These are phyloP conservation scores for Hepsetus odoe DNA, from an alignment of 2,113 vertebrate genomes.

Conservation along the genomic window DNA sequence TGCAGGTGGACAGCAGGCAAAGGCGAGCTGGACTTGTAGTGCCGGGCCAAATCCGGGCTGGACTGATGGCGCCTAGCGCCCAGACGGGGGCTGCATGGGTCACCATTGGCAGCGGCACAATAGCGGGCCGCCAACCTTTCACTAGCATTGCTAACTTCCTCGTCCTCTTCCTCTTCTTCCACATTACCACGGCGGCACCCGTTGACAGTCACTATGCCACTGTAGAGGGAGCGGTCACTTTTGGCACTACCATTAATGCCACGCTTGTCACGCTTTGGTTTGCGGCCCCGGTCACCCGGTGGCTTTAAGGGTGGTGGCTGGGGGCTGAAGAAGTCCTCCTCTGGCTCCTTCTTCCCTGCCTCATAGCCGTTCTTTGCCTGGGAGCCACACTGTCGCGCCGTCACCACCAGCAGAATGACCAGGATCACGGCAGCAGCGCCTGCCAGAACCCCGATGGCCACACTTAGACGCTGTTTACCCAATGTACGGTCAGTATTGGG, in stretches of 20 bases:
- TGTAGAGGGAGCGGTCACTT: slow-evolving; percentile 91
- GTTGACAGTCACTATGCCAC: slow-evolving; percentile 78
- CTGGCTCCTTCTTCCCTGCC: slow-evolving; percentile 91
- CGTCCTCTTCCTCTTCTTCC: slow-evolving; percentile 72
- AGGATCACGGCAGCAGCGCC: slow-evolving; percentile 91
- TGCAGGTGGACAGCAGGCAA: slow-evolving; percentile 94
- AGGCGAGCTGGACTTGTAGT: slow-evolving; percentile 96
- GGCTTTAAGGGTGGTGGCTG: slow-evolving; percentile 74
- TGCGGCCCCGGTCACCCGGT: slow-evolving; percentile 71
- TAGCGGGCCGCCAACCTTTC: slow-evolving; percentile 92
- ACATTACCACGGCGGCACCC: slow-evolving; percentile 67
- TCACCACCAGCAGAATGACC: slow-evolving; percentile 91
- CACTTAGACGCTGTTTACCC: slow-evolving; percentile 90
- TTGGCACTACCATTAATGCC: slow-evolving; percentile 67
- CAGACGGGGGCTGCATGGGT: slow-evolving; percentile 87
- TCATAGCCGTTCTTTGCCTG: slow-evolving; percentile 91
- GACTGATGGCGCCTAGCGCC: slow-evolving; percentile 87
- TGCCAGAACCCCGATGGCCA: slow-evolving; percentile 90
- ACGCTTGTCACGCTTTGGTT: slow-evolving; percentile 72
- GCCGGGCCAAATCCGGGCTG: slow-evolving; percentile 92
- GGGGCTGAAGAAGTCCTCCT: slow-evolving; percentile 94
- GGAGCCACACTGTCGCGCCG: slow-evolving; percentile 90
- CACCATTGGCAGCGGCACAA: slow-evolving; percentile 83
- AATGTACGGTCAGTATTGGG: slow-evolving; percentile 86
- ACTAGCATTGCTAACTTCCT: slow-evolving; percentile 82